Percentiles rank a stretch among this genome's conserved stretches.
Conservation (phyloP, 1,140 invertebrate species). For the Sinella curviseta region DNA sequence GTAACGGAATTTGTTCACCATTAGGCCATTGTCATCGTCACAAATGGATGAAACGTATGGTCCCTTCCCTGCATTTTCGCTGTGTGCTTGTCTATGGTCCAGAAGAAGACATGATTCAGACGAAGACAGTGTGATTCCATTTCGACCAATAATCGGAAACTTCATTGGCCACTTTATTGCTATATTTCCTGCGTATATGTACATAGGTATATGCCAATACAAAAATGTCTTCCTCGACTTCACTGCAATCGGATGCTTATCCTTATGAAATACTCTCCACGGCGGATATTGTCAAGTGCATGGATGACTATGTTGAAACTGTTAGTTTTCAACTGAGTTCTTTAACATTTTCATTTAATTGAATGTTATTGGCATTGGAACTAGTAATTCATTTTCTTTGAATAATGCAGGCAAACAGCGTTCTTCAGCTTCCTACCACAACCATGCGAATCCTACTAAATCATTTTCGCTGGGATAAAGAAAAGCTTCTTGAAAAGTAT, state of each 20-base stretch:
- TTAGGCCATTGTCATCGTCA: no score
- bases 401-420: not conserved
- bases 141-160: no score
- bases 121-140: no score
- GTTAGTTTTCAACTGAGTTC: not conserved
- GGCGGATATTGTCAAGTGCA: not conserved
- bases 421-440: not conserved
- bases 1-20: no score
- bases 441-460: constrained; percentile 52
- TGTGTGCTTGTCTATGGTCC: no score
- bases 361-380: not conserved
- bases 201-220: not conserved
- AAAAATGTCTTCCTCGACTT: no score
- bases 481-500: constrained; percentile 63
- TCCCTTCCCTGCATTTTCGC: no score
- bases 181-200: no score
- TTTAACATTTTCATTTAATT: not conserved
- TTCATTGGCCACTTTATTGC: no score
- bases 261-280: not conserved
- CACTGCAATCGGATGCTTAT: no score
- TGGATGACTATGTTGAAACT: not conserved
- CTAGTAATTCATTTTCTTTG: not conserved
- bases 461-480: constrained; percentile 66
- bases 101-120: no score
- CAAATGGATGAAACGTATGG: no score